These are phyloP conservation scores for Lerista edwardsae DNA, from an alignment of 2,797 vertebrate species.

Conservation along the genomic window DNA sequence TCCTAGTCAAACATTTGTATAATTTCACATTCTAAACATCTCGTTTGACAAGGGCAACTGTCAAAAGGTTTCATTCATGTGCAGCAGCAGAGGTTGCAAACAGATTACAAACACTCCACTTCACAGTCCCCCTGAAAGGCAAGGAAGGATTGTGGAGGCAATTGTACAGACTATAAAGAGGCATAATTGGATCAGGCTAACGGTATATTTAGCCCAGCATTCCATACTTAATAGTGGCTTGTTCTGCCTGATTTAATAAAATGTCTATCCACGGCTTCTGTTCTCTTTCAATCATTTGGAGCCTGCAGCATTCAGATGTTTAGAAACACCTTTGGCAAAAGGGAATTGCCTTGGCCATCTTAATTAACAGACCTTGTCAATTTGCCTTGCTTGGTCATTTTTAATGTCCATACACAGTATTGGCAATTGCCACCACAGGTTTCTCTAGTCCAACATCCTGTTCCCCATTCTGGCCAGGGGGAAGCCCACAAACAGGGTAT, in stretches of 20 bases:
- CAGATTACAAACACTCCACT: slow-evolving; percentile 22
- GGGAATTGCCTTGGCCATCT: not conserved
- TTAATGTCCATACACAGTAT: not conserved
- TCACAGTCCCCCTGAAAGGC: not conserved
- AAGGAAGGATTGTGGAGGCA: not conserved
- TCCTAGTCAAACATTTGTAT: slow-evolving; percentile 11
- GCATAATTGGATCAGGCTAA: slow-evolving; percentile 18
- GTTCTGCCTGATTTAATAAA: slow-evolving; percentile 18
- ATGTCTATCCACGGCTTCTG: not conserved
- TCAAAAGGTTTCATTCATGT: slow-evolving; percentile 7
- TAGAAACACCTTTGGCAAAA: not conserved
- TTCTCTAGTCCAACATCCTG: not conserved
- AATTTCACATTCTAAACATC: not conserved
- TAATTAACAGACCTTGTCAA: slow-evolving; percentile 16
- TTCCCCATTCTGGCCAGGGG: not conserved
- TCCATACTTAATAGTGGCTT: slow-evolving; percentile 2
- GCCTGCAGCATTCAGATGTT: slow-evolving; percentile 13
- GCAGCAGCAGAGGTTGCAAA: not conserved
- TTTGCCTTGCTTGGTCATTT: not conserved
- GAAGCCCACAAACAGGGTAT: not conserved
- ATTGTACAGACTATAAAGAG: not conserved
- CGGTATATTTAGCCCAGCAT: slow-evolving; percentile 9
- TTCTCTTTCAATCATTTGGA: slow-evolving; percentile 3
- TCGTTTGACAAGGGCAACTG: slow-evolving; percentile 1
- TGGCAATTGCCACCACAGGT: not conserved